A percentile compares a stretch with the other conserved stretches of the same genome.
Conservation (phyloP, 1,140 invertebrate genomes). For the Dufourea novaeangliae region DNA sequence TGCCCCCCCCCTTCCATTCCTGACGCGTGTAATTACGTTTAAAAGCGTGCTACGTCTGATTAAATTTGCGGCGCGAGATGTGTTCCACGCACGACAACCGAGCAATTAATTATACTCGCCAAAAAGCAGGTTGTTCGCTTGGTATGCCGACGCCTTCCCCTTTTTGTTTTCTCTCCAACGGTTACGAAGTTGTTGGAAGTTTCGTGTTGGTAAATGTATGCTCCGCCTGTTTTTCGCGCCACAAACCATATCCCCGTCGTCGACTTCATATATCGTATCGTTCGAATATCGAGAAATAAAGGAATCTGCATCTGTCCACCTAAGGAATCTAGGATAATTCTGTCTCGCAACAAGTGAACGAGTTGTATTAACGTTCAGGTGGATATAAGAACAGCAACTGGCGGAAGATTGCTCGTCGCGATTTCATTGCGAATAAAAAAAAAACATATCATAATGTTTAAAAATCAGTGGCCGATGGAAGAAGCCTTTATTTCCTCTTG, state of each 20-base stretch:
- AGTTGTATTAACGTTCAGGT: not conserved
- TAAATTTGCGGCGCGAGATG: not conserved
- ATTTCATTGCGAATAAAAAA: too few species aligned
- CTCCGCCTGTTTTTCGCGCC: too few species aligned
- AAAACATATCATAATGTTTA: too few species aligned
- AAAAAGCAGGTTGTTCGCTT: not conserved
- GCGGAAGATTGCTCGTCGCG: not conserved
- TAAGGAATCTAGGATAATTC: not conserved
- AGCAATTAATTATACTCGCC: slow-evolving; percentile 21
- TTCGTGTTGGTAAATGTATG: too few species aligned
- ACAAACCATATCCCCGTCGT: too few species aligned
- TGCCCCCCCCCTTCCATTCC: not conserved
- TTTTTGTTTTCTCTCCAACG: too few species aligned
- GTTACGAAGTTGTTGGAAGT: not conserved
- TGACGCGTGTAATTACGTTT: slow-evolving; percentile 9
- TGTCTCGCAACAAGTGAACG: not conserved
- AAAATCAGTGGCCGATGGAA: too few species aligned
- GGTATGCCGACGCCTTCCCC: not conserved
- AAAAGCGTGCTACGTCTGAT: slow-evolving; percentile 12
- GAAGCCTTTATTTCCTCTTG: too few species aligned
- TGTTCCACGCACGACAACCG: not conserved
- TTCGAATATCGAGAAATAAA: slow-evolving; percentile 12
- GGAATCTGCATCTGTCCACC: slow-evolving; percentile 1
- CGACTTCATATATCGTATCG: not conserved
- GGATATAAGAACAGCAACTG: not conserved